These are phyloP conservation scores for Coenobita brevimanus DNA, from an alignment of 1,140 invertebrate genomes.

Conservation along the genomic window DNA sequence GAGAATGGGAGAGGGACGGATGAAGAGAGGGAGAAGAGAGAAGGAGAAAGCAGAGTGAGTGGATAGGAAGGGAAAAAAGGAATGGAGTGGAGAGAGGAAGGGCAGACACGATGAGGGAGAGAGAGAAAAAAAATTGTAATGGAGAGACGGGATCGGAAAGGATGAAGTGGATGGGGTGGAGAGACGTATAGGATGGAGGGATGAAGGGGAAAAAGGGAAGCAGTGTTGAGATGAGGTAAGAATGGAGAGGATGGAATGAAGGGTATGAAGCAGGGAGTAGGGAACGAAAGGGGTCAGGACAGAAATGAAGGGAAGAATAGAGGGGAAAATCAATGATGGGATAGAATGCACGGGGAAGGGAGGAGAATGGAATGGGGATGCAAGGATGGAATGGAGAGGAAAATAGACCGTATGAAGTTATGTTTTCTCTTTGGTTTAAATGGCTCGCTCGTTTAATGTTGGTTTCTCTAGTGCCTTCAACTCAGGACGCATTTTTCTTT, in stretches of 20 bases:
- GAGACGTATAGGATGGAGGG: neutral
- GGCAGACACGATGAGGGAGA: neutral
- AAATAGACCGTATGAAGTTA: too few species aligned
- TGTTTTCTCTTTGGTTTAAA: neutral
- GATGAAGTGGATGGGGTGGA: neutral
- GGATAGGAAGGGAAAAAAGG: neutral
- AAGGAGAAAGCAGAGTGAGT: too few species aligned
- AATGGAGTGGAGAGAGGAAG: neutral
- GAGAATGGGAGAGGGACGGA: neutral
- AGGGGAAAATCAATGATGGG: too few species aligned
- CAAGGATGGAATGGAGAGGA: too few species aligned
- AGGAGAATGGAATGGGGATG: too few species aligned
- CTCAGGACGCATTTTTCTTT: too few species aligned
- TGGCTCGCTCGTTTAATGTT: neutral
- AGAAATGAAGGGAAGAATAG: neutral
- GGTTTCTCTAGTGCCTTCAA: too few species aligned
- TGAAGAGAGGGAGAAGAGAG: too few species aligned
- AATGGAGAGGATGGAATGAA: neutral
- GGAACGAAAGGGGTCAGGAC: neutral
- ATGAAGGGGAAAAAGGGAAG: slow-evolving; percentile 1
- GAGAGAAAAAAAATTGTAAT: neutral
- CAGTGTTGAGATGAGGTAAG: neutral
- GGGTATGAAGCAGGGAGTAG: neutral
- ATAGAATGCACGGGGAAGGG: too few species aligned
- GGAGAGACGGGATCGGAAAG: neutral